A percentile compares a stretch with the other conserved stretches of the same genome.
Evolutionary conservation across 2,888 invertebrate species (phyloP).

Genomic region (Schizotus pectinicornis): DNA sequence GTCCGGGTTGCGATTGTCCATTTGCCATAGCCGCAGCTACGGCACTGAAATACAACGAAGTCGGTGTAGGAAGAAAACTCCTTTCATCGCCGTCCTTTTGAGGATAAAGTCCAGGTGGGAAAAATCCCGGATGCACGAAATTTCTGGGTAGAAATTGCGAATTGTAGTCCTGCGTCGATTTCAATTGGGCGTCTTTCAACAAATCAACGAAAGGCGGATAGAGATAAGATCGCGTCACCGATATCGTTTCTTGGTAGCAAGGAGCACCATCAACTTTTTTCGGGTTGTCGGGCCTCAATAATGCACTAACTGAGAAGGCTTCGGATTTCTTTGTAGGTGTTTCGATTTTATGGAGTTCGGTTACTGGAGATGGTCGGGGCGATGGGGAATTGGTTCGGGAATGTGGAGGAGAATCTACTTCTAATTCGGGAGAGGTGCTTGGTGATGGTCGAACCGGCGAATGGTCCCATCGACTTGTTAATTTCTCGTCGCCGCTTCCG

Average conservation of each 20-base stretch:
- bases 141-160: slow-evolving; percentile 56
- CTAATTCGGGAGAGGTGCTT: slow-evolving; percentile 72
- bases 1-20: slow-evolving; percentile 49
- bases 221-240: slow-evolving; percentile 65
- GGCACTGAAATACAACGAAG: slow-evolving; percentile 71
- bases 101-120: slow-evolving; percentile 62
- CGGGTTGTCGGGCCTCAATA: slow-evolving; percentile 79
- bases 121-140: slow-evolving; percentile 63
- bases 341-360: slow-evolving; percentile 56
- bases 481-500: slow-evolving; percentile 62
- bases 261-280: slow-evolving; percentile 53
- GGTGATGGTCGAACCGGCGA: slow-evolving; percentile 53
- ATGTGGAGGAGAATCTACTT: slow-evolving; percentile 77
- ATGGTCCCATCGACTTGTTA: slow-evolving; percentile 53
- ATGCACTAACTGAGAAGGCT: slow-evolving; percentile 82
- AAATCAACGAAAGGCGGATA: slow-evolving; percentile 72
- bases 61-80: slow-evolving; percentile 59
- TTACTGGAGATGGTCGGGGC: slow-evolving; percentile 60
- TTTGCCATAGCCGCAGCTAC: slow-evolving; percentile 68
- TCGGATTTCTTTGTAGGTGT: slow-evolving; percentile 73
- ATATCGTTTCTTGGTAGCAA: slow-evolving; percentile 60
- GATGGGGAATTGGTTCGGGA: slow-evolving; percentile 62
- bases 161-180: slow-evolving; percentile 52
- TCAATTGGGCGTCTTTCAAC: slow-evolving; percentile 62
- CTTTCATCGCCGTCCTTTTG: slow-evolving; percentile 58